Evolutionary conservation across 2,797 vertebrate species (phyloP), one percentile per base, ranked within the genome.

Genomic region (Chaetophractus vellerosus): DNA sequence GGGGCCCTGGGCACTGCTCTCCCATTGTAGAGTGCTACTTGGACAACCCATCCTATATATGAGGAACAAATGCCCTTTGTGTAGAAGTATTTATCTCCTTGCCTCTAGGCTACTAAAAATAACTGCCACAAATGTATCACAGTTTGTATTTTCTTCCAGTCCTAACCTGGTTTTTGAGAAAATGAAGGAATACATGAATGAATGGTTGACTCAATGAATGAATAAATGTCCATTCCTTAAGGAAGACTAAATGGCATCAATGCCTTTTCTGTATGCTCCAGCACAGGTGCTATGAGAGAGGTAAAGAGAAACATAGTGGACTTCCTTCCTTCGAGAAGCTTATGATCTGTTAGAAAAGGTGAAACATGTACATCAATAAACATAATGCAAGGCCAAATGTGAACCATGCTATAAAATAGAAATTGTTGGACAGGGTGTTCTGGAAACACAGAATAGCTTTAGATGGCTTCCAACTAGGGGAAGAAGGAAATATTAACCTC

Each of bases 401-500:
- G 48, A 84, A 23, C 69, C 57, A 64, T 63, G 28, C 31, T 81
- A 41, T 36, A 66, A 76, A 55, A 41, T n/a, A 82, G 52, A 85
- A 75, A 55, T 19, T 69, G 31, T 75, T 88, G 80, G 94, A 84
- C 45, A 57, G 69, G 68, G 55, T 75, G 64, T 57, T 78, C 74
- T 36, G 33, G 50, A 38, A 57, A 6, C 41, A 81, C 4, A 76
- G 75, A 90, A n/a, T 69, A 12, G 14, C 5, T 23, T 57, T 48
- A 88, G 74, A 59, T 68, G 86, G 79, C n/a, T 89, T 95, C 52
- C 63, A 91, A 71, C 15, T 66, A 84, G 28, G 33, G 21, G 66
- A 74, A 86, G 94, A 71, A 94, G 80, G 57, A 95, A 93, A 76
- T 84, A 31, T 57, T 89, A 94, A 6, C 84, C 50, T 72, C 68